Evolutionary conservation across 1,140 invertebrate genomes (phyloP).

Genomic region (Dendroctonus ponderosae): DNA sequence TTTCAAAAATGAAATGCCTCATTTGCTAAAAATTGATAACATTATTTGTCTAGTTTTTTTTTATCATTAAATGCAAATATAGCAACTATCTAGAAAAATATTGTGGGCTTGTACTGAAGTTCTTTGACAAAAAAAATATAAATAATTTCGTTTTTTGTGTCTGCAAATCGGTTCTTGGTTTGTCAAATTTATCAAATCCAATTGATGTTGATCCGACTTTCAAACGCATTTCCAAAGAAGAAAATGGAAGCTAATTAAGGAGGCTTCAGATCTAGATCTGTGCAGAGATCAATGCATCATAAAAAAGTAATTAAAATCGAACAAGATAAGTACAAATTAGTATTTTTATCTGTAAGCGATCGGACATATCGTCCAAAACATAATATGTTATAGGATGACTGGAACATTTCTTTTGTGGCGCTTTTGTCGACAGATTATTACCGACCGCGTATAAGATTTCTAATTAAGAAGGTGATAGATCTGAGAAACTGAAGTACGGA

Average conservation of each 20-base stretch:
- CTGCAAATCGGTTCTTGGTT: too few species aligned
- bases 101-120: too few species aligned
- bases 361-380: conserved; percentile 23
- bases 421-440: conserved; percentile 16
- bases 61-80: too few species aligned
- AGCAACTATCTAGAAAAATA: too few species aligned
- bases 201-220: too few species aligned
- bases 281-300: neutral
- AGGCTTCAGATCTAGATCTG: neutral
- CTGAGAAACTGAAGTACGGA: neutral
- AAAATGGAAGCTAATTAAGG: conserved; percentile 1
- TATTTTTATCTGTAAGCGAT: conserved; percentile 29
- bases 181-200: too few species aligned
- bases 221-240: too few species aligned
- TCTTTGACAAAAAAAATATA: too few species aligned
- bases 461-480: conserved; percentile 20
- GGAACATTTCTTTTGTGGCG: conserved; percentile 18
- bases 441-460: conserved; percentile 19
- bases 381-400: conserved; percentile 24
- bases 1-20: too few species aligned
- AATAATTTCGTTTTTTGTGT: too few species aligned
- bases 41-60: too few species aligned
- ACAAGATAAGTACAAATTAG: conserved; percentile 32
- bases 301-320: conserved; percentile 27
- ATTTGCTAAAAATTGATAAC: too few species aligned